Conservation (phyloP, 1,140 invertebrate species). For the Scaptomyza graminum region DNA sequence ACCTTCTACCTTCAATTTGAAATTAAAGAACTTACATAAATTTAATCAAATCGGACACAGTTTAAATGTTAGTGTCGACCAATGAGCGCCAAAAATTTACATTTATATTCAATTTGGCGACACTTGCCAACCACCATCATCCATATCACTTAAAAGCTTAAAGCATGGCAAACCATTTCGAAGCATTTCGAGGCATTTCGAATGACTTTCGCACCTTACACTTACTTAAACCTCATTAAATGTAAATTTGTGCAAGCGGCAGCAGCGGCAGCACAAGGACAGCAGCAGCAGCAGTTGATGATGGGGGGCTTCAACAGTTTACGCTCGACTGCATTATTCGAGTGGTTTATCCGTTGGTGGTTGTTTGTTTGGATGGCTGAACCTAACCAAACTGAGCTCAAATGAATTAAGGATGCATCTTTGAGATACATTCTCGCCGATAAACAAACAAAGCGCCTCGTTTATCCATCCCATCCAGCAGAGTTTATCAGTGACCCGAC, state of each 20-base stretch:
- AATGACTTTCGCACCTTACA: constrained; percentile 59
- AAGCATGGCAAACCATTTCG: constrained; percentile 8
- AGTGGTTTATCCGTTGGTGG: constrained; percentile 52
- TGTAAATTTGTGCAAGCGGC: constrained; percentile 62
- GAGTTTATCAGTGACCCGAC: constrained; percentile 7
- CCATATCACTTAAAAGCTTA: constrained; percentile 26
- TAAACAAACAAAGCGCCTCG: constrained; percentile 58
- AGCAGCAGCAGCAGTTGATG: constrained; percentile 22
- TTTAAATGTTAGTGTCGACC: not conserved
- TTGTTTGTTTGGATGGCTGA: constrained; percentile 5
- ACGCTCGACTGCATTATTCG: constrained; percentile 64
- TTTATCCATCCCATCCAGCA: constrained; percentile 15
- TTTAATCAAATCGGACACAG: not conserved
- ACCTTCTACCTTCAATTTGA: not conserved
- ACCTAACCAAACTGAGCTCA: constrained; percentile 2
- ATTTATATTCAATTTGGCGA: constrained; percentile 37
- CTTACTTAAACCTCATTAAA: constrained; percentile 75
- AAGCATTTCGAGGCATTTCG: constrained; percentile 7
- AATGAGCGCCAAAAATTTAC: constrained; percentile 28
- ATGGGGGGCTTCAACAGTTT: constrained; percentile 59
- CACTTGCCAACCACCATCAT: constrained; percentile 16
- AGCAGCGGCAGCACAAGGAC: constrained; percentile 9
- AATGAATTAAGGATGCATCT: constrained; percentile 33
- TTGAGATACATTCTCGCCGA: constrained; percentile 33
- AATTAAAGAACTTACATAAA: not conserved